Evolutionary conservation across 2,888 invertebrate species (phyloP), one percentile per base, ranked within the genome.

Genomic region (Volucella bombylans): DNA sequence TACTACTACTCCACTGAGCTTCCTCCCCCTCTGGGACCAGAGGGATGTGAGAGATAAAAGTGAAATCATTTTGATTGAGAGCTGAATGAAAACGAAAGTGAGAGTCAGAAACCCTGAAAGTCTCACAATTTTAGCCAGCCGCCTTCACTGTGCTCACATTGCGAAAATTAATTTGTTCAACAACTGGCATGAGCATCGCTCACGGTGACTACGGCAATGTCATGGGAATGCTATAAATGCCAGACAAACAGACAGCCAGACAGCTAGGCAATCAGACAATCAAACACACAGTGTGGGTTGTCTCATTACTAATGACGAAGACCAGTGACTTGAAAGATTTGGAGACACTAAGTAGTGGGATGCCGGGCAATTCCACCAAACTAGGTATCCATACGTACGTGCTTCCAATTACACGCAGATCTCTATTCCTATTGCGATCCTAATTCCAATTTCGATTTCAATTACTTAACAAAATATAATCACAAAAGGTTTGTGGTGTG

Each of bases 61-160:
- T 85, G 85, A 85, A 85, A 85, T 68, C 68, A 85, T 77, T 85
- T 81, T 85, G 76, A 85, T 85, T 81, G 85, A 85, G 59, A 77
- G 76, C 72, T 64, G 67, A 72, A 62, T 81, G 72, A 85, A 85
- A 85, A 85, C 62, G 85, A 85, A 85, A 85, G 85, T 81, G 76
- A 79, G 71, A 54, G 31, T 31, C 49, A 61, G 76, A 57, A 71
- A 62, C 49, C 69, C 68, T 45, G 49, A 41, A 49, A 50, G 12
- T 47, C 49, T 38, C 50, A 65, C 39, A 18, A 39, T 11, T 39
- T 15, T 15, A 15, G n/a, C 50, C 45, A 76, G 54, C 23, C 61
- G 68, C 68, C 45, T 55, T 41, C 54, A 4, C 49, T 61, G 39
- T 6, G 61, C 55, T 69, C 43, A 39, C 45, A 69, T 62, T 78